phyloP scores from a whole-genome alignment of 2,888 invertebrate species.

The Lypha dubia region DNA sequence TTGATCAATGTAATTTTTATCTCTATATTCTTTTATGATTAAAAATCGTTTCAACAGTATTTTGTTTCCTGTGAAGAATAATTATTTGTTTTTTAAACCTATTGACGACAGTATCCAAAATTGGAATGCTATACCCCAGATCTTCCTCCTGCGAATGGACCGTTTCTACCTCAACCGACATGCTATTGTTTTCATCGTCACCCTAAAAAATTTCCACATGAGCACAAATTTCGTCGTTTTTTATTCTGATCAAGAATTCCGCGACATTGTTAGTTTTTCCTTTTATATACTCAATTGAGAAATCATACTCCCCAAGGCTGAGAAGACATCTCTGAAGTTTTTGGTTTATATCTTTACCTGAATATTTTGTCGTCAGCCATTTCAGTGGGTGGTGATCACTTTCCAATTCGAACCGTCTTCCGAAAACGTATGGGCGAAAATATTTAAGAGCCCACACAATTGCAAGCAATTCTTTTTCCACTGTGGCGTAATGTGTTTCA shows the following conservation, averaged over 20 bases:
- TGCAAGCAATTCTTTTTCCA: no score
- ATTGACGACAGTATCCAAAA: no score
- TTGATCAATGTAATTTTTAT: no score
- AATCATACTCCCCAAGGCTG: slow-evolving; percentile 14
- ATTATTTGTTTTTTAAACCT: no score
- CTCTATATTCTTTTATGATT: no score
- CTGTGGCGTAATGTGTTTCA: no score
- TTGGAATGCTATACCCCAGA: background rate
- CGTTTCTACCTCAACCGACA: slow-evolving; percentile 20
- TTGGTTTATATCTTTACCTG: slow-evolving; percentile 17
- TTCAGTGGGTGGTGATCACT: no score
- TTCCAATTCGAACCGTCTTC: no score
- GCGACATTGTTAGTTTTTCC: slow-evolving; percentile 25
- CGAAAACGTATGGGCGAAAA: no score
- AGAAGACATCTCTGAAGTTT: slow-evolving; percentile 33
- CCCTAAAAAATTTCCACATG: background rate
- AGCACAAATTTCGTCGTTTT: slow-evolving; percentile 17
- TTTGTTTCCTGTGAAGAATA: no score
- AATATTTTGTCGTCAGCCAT: slow-evolving; percentile 25
- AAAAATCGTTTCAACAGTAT: no score
- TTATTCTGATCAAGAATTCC: slow-evolving; percentile 28
- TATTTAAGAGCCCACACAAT: no score
- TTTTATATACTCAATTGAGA: slow-evolving; percentile 25
- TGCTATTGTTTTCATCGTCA: slow-evolving; percentile 1
- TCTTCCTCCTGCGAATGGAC: slow-evolving; percentile 23